phyloP scores from a whole-genome alignment of 2,888 invertebrate genomes.

The Limnephilus lunatus region DNA sequence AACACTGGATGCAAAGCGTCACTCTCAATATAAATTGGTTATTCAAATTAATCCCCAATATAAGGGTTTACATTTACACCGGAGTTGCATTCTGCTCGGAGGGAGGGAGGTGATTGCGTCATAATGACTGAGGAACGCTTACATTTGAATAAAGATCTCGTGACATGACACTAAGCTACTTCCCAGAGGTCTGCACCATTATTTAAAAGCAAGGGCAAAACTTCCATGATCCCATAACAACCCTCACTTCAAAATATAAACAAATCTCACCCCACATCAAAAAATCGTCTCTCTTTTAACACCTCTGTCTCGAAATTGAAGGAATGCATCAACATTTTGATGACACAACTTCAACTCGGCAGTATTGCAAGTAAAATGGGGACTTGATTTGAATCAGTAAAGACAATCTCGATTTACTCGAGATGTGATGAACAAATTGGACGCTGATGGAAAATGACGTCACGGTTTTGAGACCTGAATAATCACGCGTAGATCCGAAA shows the following conservation, averaged over 20 bases:
- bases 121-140: slow-evolving; percentile 62
- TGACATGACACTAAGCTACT: slow-evolving; percentile 63
- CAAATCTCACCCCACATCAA: background rate
- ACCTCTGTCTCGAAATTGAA: background rate
- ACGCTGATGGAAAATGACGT: slow-evolving; percentile 50
- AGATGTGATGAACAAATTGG: slow-evolving; percentile 46
- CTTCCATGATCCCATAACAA: background rate
- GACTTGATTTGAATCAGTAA: background rate
- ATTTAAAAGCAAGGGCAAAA: slow-evolving; percentile 20
- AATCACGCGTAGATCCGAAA: slow-evolving; percentile 25
- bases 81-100: slow-evolving; percentile 2
- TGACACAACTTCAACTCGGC: background rate
- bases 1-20: slow-evolving; percentile 10
- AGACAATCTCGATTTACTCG: slow-evolving; percentile 35
- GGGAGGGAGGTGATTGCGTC: slow-evolving; percentile 46
- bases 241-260: background rate
- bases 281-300: background rate
- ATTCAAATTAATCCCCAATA: slow-evolving; percentile 63
- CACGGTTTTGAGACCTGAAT: slow-evolving; percentile 35
- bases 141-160: slow-evolving; percentile 64
- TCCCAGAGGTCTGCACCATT: slow-evolving; percentile 35
- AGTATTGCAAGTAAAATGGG: background rate
- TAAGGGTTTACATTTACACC: slow-evolving; percentile 47
- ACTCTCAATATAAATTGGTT: slow-evolving; percentile 61
- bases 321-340: background rate